Evolutionary conservation across 30 jellyfish, hydroid and myxozoan genomes (phyloP), one percentile per base, ranked within the genome.

Genomic region (Sanderia malayensis): DNA sequence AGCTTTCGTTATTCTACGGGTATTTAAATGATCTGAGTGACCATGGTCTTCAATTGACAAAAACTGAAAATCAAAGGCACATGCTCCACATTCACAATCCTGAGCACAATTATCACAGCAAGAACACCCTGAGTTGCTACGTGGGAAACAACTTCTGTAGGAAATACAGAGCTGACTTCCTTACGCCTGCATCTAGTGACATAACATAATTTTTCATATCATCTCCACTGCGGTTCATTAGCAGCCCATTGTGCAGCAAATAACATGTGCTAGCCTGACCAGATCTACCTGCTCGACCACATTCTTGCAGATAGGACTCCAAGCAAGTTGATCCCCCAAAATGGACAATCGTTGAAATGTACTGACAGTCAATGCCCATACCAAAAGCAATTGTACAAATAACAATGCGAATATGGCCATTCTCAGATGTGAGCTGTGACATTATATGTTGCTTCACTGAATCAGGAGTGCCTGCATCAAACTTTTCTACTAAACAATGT

Each of bases 261-360:
- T 58, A 58, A 31, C 76, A 73, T 2, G 67, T 30, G 61, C 86
- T 55, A 30, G 53, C 47, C 62, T 55, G 25, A 28, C 69, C 86
- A 31, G 44, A 71, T 45, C 86, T 55, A 10, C 86, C 86, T 25
- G 61, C 76, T 61, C 86, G 57, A 31, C 76, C 86, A 59, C 74
- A 25, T 33, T 73, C 86, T 58, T 57, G 86, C n/a, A 73, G 31
- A 44, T 73, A 73, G 17, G 34, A 10, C 34, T 73, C 86, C 4
- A 73, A 22, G 34, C 30, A 19, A 34, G 34, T 58, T 73, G 77
- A 34, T 44, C 76, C 76, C 37, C 86, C 86, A 73, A n/a, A n/a
- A 73, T 73, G 86, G 23, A 73, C 58, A 46, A 52, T 57, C 15
- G 28, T 55, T 32, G 44, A 29, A 13, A 73, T 31, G 34, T 44